Conservation (phyloP, 2,797 vertebrate species). For the Lateolabrax maculatus region DNA sequence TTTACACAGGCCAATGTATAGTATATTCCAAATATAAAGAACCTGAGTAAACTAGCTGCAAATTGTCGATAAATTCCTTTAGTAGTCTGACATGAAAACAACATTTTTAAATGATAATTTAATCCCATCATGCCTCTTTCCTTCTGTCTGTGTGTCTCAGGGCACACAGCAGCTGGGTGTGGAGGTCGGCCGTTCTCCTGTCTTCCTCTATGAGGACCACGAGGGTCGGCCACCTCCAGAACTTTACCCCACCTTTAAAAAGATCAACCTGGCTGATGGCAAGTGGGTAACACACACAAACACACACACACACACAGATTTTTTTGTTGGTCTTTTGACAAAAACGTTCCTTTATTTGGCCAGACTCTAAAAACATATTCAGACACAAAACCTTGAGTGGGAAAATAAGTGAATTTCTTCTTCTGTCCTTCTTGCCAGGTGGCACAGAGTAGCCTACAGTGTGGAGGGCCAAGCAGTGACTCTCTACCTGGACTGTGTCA, state of each 20-base stretch:
- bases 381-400: not conserved
- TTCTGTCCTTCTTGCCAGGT: slow-evolving; percentile 82
- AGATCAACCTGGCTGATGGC: slow-evolving; percentile 93
- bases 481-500: slow-evolving; percentile 93
- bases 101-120: not conserved
- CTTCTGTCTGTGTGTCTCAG: slow-evolving; percentile 42
- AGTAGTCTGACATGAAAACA: not conserved
- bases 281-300: slow-evolving; percentile 89
- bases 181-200: slow-evolving; percentile 94
- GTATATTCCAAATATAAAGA: not conserved
- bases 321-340: not conserved
- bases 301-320: not conserved
- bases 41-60: not conserved
- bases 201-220: slow-evolving; percentile 96
- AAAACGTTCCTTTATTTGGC: not conserved
- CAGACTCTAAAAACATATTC: not conserved
- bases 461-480: slow-evolving; percentile 93
- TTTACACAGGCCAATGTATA: not conserved
- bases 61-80: not conserved
- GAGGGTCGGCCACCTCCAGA: slow-evolving; percentile 92
- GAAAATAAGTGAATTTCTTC: not conserved
- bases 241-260: slow-evolving; percentile 94
- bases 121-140: not conserved
- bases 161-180: slow-evolving; percentile 94
- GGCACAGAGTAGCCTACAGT: slow-evolving; percentile 96